These are phyloP conservation scores for Anolis sagrei DNA, from an alignment of 2,113 vertebrate species.

Conservation along the genomic window DNA sequence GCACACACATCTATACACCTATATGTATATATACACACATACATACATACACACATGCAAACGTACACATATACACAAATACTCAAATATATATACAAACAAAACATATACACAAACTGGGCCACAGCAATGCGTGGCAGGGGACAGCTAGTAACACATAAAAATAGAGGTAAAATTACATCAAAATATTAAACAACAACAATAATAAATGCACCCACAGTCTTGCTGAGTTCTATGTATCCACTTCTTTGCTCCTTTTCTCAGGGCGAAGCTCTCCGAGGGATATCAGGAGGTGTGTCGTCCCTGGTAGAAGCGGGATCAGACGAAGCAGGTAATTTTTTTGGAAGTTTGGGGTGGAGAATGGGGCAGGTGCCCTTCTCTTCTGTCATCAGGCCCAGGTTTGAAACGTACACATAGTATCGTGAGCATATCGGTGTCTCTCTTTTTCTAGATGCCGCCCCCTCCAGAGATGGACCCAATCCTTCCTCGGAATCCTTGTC, in stretches of 20 bases:
- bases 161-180: too few species aligned
- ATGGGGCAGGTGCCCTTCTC: not conserved
- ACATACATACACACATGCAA: too few species aligned
- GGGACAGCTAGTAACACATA: too few species aligned
- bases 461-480: not conserved
- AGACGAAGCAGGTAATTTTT: constrained; percentile 4
- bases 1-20: too few species aligned
- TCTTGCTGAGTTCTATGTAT: not conserved
- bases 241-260: not conserved
- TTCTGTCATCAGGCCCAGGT: too few species aligned
- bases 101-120: too few species aligned
- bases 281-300: not conserved
- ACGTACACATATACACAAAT: too few species aligned
- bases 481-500: not conserved
- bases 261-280: constrained; percentile 2
- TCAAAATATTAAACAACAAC: too few species aligned
- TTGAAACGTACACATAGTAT: not conserved
- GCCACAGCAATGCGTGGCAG: too few species aligned
- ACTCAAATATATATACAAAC: too few species aligned
- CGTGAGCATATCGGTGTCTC: not conserved
- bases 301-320: not conserved
- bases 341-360: not conserved
- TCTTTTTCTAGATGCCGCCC: not conserved
- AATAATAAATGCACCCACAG: too few species aligned
- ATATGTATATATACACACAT: too few species aligned